These are phyloP conservation scores for Cephus sareptanus DNA, from an alignment of 2,888 invertebrate genomes.

Conservation along the genomic window DNA sequence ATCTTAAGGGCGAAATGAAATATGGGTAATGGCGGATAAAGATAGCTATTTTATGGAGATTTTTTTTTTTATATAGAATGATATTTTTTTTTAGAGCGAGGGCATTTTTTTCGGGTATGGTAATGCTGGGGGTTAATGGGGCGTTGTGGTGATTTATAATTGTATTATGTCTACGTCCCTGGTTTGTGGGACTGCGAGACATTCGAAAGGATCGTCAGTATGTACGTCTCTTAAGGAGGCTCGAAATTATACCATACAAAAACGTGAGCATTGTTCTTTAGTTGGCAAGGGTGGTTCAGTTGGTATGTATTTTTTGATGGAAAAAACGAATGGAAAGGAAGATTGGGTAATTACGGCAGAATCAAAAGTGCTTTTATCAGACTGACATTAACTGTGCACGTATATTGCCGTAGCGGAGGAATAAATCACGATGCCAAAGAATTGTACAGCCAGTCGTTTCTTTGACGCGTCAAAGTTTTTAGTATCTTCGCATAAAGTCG, in stretches of 20 bases:
- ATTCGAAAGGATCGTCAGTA: not conserved
- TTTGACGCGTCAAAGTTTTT: not conserved
- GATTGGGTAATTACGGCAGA: not conserved
- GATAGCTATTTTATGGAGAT: not conserved
- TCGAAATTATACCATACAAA: not conserved
- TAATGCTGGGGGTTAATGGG: not conserved
- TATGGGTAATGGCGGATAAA: not conserved
- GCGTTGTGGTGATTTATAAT: not conserved
- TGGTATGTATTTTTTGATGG: not conserved
- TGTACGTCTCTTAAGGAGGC: not conserved
- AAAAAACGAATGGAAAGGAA: not conserved
- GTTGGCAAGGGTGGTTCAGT: not conserved
- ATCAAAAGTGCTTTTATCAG: not conserved
- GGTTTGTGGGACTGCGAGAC: not conserved
- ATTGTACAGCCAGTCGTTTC: not conserved
- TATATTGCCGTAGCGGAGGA: not conserved
- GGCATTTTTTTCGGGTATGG: not conserved
- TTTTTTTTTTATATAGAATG: no score
- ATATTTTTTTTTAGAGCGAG: no score
- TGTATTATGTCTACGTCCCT: not conserved
- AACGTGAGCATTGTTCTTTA: not conserved
- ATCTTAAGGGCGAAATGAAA: not conserved
- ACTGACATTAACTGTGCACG: not conserved
- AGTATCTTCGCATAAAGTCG: not conserved
- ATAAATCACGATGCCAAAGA: not conserved